phyloP scores from a whole-genome alignment of 1,140 invertebrate species.

The Diorhabda elongata region DNA sequence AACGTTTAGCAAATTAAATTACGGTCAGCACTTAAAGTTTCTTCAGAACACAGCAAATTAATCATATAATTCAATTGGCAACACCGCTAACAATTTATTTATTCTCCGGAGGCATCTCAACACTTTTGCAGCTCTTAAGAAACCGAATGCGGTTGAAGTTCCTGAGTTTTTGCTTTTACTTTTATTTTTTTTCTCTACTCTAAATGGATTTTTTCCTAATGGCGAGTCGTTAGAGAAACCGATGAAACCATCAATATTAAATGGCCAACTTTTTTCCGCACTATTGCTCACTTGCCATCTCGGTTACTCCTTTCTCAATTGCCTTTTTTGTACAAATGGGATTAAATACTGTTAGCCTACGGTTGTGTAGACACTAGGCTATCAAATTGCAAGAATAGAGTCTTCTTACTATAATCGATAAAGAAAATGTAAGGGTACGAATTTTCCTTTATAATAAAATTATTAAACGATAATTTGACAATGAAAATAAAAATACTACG shows the following conservation, averaged over 20 bases:
- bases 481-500: too few relatives aligned
- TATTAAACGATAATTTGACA: too few relatives aligned
- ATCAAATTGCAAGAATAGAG: not conserved
- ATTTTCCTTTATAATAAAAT: too few relatives aligned
- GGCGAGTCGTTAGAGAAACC: constrained; percentile 1
- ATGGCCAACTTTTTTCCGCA: not conserved
- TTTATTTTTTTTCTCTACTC: not conserved
- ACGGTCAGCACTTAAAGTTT: not conserved
- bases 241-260: constrained; percentile 2
- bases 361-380: not conserved
- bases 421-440: too few relatives aligned
- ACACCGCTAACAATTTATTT: constrained; percentile 2
- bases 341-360: not conserved
- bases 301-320: not conserved
- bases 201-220: not conserved
- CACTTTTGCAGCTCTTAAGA: constrained; percentile 2
- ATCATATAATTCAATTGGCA: constrained; percentile 2
- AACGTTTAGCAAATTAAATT: not conserved
- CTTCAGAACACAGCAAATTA: not conserved
- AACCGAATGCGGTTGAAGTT: not conserved
- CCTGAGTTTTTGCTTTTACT: not conserved
- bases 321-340: constrained; percentile 1
- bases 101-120: not conserved
- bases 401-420: too few relatives aligned
- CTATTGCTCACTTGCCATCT: not conserved